These are phyloP conservation scores for Toxotes lorentzi DNA, from an alignment of 2,797 vertebrate genomes.

Conservation along the genomic window DNA sequence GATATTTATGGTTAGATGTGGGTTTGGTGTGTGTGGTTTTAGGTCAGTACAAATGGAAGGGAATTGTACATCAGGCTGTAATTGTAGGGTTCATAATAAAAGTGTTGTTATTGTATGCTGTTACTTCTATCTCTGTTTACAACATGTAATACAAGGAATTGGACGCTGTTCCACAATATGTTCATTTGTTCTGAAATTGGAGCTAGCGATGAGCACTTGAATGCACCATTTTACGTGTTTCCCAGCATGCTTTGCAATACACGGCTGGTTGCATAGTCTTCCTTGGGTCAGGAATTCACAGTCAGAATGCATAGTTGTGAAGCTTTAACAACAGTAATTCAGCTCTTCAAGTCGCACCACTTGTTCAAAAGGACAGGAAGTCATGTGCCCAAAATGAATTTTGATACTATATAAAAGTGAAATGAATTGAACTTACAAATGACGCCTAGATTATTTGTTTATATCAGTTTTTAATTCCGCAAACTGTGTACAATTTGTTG, in stretches of 20 bases:
- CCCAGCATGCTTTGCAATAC: constrained; percentile 77
- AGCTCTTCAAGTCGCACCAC: not conserved
- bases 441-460: not conserved
- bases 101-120: not conserved
- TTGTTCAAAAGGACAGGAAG: not conserved
- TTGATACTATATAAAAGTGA: not conserved
- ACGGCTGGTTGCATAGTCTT: constrained; percentile 36
- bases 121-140: not conserved
- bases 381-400: not conserved
- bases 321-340: not conserved
- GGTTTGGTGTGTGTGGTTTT: not conserved
- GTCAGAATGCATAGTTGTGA: constrained; percentile 13
- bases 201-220: constrained; percentile 36
- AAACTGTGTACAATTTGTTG: not conserved
- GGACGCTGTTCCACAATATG: not conserved
- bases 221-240: constrained; percentile 60
- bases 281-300: constrained; percentile 33
- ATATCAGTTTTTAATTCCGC: not conserved
- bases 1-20: not conserved
- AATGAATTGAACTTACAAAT: not conserved
- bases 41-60: not conserved
- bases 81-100: constrained; percentile 2
- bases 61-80: not conserved
- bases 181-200: not conserved
- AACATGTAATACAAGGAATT: not conserved